These are phyloP conservation scores for Rhineura floridana DNA, from an alignment of 2,113 vertebrate species.

Conservation along the genomic window DNA sequence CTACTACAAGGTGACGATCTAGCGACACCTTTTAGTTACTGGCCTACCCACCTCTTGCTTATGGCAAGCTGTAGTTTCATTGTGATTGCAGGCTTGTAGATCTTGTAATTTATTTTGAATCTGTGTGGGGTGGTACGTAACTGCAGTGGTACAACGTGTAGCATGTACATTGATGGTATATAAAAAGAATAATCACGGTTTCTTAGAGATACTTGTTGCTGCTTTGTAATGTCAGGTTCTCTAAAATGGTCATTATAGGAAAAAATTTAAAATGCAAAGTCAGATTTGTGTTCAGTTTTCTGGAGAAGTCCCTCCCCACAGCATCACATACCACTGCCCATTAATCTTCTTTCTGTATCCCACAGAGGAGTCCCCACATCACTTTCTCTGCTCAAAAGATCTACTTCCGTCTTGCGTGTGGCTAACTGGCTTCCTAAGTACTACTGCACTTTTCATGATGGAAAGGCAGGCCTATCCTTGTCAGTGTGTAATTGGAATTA, in stretches of 20 bases:
- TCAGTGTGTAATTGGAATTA: background rate
- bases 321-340: background rate
- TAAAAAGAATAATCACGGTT: background rate
- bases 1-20: no score
- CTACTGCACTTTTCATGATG: background rate
- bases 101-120: background rate
- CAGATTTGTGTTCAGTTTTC: background rate
- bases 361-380: background rate
- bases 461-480: conserved; percentile 40
- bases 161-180: background rate
- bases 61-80: background rate
- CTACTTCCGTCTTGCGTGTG: no score
- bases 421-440: background rate
- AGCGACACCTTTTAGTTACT: background rate
- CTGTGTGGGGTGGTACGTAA: background rate
- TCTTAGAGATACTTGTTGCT: background rate
- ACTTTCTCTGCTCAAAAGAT: background rate
- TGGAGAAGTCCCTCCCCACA: background rate
- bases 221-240: background rate
- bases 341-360: background rate
- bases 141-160: background rate
- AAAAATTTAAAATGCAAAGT: background rate
- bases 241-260: background rate
- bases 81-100: background rate
- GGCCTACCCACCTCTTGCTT: background rate